Conservation (phyloP, 2,113 vertebrate genomes). For the Macquaria ambigua region DNA sequence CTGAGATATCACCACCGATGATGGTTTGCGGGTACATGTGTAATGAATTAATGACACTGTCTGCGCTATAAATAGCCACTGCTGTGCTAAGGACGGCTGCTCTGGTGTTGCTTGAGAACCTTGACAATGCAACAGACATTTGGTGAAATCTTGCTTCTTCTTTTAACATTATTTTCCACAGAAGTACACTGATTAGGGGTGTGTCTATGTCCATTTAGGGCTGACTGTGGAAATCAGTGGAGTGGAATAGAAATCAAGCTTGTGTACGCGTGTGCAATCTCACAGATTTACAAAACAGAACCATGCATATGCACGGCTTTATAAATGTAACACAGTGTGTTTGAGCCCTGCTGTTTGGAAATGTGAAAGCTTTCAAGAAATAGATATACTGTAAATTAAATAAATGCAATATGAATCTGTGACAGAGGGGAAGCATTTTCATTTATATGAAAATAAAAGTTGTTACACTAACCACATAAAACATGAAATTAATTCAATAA, state of each 20-base stretch:
- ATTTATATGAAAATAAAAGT: constrained; percentile 16
- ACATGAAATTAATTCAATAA: constrained; percentile 19
- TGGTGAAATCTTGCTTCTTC: neutral
- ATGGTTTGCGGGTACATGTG: neutral
- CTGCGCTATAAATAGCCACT: constrained; percentile 10
- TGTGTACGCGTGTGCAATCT: neutral
- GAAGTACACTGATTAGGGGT: neutral
- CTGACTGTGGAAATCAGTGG: neutral
- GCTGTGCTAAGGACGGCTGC: neutral
- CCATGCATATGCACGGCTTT: neutral
- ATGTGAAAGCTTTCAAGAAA: neutral
- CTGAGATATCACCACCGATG: neutral
- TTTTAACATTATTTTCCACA: neutral
- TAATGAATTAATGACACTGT: constrained; percentile 18
- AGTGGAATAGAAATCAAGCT: neutral
- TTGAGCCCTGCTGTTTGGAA: constrained; percentile 3
- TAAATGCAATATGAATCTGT: neutral
- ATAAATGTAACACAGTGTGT: neutral
- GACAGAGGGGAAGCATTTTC: constrained; percentile 1
- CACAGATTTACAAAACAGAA: neutral
- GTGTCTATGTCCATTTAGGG: neutral
- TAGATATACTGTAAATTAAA: neutral
- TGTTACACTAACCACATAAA: constrained; percentile 21
- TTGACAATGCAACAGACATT: neutral
- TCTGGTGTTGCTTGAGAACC: neutral